Percentiles rank a stretch among this genome's conserved stretches.
Evolutionary conservation across 1,140 invertebrate species (phyloP).

Genomic region (Conus betulinus): DNA sequence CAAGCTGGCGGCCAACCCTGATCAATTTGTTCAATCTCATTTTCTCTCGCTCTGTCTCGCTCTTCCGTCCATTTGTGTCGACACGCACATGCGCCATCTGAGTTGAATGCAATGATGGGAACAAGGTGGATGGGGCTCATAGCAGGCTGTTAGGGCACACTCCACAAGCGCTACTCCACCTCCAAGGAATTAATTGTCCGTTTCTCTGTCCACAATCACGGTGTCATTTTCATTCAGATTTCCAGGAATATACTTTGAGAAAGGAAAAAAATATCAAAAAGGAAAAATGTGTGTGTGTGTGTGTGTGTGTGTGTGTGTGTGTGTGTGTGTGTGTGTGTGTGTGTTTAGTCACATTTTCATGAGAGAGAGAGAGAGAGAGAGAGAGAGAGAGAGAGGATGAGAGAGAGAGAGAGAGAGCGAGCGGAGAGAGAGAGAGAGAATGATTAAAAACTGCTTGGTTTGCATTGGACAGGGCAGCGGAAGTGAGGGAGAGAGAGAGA

Average conservation of each 20-base stretch:
- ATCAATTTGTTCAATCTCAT: conserved; percentile 1
- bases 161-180: background rate
- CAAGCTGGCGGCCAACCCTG: background rate
- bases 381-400: background rate
- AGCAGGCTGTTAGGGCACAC: background rate
- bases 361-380: conserved; percentile 6
- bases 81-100: background rate
- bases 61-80: background rate
- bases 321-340: no score
- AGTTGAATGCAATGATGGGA: background rate
- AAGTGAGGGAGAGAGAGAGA: background rate
- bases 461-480: background rate
- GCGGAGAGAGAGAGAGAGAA: background rate
- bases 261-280: no score
- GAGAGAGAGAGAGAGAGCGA: conserved; percentile 2
- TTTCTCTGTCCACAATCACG: no score
- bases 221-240: no score
- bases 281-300: no score
- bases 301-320: no score
- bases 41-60: background rate
- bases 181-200: no score
- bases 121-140: background rate
- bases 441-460: background rate
- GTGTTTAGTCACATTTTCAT: no score
- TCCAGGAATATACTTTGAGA: no score